Evolutionary conservation across 2,888 invertebrate species (phyloP).

Genomic region (Lithosia quadra): DNA sequence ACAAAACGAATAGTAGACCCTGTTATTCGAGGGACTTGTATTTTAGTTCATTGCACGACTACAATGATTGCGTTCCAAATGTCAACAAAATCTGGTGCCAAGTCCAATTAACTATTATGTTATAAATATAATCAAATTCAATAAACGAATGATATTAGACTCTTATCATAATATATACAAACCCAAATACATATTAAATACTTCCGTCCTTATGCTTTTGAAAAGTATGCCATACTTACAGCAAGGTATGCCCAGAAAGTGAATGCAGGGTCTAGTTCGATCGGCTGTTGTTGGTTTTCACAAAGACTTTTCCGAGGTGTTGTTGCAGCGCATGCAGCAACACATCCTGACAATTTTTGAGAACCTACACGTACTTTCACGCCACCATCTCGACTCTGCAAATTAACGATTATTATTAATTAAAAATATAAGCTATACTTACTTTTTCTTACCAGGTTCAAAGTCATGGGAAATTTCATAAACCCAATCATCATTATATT

Average conservation of each 20-base stretch:
- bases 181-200: neutral
- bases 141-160: neutral
- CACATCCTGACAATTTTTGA: conserved; percentile 81
- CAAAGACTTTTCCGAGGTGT: conserved; percentile 87
- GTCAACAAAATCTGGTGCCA: neutral
- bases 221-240: conserved; percentile 75
- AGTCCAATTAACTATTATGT: neutral
- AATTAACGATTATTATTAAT: conserved; percentile 22
- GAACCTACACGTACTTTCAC: conserved; percentile 68
- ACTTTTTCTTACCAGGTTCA: neutral
- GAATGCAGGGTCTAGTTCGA: conserved; percentile 88
- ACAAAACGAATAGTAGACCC: neutral
- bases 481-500: neutral
- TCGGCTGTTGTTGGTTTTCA: conserved; percentile 85
- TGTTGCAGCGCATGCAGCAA: conserved; percentile 87
- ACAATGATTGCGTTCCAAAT: neutral
- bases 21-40: neutral
- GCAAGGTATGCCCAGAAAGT: conserved; percentile 92
- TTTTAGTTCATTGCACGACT: neutral
- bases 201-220: neutral
- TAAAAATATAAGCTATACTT: neutral
- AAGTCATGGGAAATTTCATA: neutral
- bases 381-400: conserved; percentile 55
- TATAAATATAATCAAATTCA: too few species aligned
- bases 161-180: neutral